phyloP scores from a whole-genome alignment of 2,888 invertebrate genomes.

The Chymomyza fuscimana region DNA sequence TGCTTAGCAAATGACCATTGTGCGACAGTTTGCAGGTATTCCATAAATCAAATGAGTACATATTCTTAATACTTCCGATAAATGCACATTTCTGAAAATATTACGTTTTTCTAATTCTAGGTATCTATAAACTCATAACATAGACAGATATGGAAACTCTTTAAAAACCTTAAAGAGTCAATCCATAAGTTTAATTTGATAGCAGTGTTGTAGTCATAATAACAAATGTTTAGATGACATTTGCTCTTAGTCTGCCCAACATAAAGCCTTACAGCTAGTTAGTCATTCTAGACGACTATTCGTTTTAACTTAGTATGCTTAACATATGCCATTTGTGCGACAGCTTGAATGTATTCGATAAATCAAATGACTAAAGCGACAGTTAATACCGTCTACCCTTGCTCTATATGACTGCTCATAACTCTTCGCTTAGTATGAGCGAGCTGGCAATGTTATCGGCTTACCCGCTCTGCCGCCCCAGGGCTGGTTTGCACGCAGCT shows the following conservation, averaged over 20 bases:
- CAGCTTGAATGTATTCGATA: constrained; percentile 2
- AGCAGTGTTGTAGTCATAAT: too few relatives aligned
- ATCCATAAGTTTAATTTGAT: too few relatives aligned
- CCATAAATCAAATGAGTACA: constrained; percentile 5
- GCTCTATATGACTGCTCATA: background rate
- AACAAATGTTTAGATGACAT: background rate
- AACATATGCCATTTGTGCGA: background rate
- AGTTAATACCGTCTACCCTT: constrained; percentile 15
- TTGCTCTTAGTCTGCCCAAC: too few relatives aligned
- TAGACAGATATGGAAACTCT: too few relatives aligned
- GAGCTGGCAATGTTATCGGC: too few relatives aligned
- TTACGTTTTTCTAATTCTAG: too few relatives aligned
- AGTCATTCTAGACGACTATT: background rate
- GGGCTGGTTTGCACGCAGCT: too few relatives aligned
- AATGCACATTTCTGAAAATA: too few relatives aligned
- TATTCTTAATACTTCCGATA: too few relatives aligned
- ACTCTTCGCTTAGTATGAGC: background rate
- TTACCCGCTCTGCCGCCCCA: too few relatives aligned
- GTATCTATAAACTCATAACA: too few relatives aligned
- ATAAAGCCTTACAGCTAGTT: background rate
- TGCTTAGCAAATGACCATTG: background rate
- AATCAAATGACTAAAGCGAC: background rate
- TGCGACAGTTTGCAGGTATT: background rate
- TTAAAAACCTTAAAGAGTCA: too few relatives aligned
- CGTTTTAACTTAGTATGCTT: background rate